Conservation (phyloP, 2,888 invertebrate species). For the Phorcus lineatus region DNA sequence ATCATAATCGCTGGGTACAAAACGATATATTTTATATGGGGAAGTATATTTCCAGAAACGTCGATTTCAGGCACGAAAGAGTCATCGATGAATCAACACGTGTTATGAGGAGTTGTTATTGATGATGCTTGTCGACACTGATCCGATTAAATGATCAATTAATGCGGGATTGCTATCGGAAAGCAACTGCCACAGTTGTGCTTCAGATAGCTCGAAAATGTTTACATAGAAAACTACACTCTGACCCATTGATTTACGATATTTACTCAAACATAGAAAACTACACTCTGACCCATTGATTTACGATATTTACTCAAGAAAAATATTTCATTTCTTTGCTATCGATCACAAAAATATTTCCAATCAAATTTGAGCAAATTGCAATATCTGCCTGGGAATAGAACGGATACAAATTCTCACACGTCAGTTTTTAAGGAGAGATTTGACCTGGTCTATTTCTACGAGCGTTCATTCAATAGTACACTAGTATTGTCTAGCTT, state of each 20-base stretch:
- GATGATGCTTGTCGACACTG: background rate
- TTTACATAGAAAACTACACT: conserved; percentile 21
- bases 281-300: conserved; percentile 2
- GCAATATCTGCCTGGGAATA: too few relatives aligned
- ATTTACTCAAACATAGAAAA: conserved; percentile 6
- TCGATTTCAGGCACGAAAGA: too few relatives aligned
- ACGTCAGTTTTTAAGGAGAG: too few relatives aligned
- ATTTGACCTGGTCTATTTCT: too few relatives aligned
- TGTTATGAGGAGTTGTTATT: background rate
- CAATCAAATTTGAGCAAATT: too few relatives aligned
- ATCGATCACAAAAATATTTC: background rate
- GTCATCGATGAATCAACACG: background rate
- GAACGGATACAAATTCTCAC: too few relatives aligned
- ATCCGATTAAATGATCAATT: conserved; percentile 24
- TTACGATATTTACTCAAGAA: conserved; percentile 12
- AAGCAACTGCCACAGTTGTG: background rate
- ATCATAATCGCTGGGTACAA: too few relatives aligned
- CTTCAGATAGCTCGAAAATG: background rate
- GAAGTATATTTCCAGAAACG: too few relatives aligned
- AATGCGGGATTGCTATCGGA: background rate
- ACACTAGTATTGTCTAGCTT: too few relatives aligned
- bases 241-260: background rate
- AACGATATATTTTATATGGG: too few relatives aligned
- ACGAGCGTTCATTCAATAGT: too few relatives aligned
- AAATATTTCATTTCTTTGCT: conserved; percentile 18